Evolutionary conservation across 2,888 invertebrate species (phyloP).

Genomic region (Xanthia togata): DNA sequence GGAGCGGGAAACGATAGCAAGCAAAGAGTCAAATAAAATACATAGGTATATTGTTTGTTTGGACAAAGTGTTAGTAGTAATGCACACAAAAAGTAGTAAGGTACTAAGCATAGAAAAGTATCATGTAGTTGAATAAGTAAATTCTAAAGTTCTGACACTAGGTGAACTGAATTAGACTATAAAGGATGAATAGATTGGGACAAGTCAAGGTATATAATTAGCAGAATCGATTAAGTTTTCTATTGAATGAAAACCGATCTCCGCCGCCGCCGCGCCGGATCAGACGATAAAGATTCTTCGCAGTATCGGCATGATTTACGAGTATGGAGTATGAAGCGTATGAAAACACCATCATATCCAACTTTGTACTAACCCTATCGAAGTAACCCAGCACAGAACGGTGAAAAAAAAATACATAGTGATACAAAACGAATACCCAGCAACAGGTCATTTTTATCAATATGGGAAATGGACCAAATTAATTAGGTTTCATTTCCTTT

Average conservation of each 20-base stretch:
- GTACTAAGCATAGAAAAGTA: constrained; percentile 1
- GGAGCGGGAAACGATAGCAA: not conserved
- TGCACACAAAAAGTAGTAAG: not conserved
- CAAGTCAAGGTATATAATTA: constrained; percentile 26
- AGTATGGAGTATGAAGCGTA: not conserved
- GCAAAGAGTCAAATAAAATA: not conserved
- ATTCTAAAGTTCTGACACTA: constrained; percentile 18
- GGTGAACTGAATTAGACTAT: constrained; percentile 31
- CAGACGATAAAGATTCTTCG: not conserved
- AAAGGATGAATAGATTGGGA: not conserved
- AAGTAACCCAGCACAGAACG: not conserved
- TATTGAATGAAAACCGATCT: constrained; percentile 1
- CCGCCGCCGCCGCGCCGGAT: not conserved
- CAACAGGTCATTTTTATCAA: constrained; percentile 22
- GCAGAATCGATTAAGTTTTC: not conserved
- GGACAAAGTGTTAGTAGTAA: not conserved
- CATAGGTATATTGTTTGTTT: not conserved
- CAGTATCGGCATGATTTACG: not conserved
- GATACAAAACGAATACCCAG: not conserved
- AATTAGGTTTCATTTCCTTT: constrained; percentile 64
- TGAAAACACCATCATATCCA: not conserved
- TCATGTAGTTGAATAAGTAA: not conserved
- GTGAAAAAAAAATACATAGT: not conserved
- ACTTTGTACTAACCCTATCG: not conserved
- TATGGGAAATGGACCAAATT: constrained; percentile 41